These are phyloP conservation scores for Dynastes tityus DNA, from an alignment of 2,888 invertebrate species.

Conservation along the genomic window DNA sequence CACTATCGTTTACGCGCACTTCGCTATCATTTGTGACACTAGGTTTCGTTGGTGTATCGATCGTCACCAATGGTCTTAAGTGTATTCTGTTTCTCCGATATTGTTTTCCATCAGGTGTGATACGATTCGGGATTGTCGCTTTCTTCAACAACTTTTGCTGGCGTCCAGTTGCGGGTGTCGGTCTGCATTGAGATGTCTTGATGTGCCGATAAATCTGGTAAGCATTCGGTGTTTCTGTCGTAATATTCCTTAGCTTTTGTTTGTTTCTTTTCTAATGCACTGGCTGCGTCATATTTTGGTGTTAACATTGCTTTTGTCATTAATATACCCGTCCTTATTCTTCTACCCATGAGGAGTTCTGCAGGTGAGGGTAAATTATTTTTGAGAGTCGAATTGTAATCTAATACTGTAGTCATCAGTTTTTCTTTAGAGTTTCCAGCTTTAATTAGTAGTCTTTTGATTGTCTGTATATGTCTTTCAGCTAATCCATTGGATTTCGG, in stretches of 20 bases:
- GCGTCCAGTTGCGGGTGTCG: conserved; percentile 5
- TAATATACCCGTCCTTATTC: background rate
- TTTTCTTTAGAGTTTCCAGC: background rate
- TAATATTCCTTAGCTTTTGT: background rate
- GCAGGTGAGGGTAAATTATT: background rate
- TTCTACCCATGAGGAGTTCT: background rate
- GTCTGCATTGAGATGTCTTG: background rate
- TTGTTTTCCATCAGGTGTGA: background rate
- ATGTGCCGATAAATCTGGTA: background rate
- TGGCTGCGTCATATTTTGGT: background rate
- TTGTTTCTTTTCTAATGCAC: background rate
- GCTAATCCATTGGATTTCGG: background rate
- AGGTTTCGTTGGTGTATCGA: background rate
- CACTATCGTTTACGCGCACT: background rate
- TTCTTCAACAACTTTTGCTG: background rate
- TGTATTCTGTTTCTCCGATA: background rate
- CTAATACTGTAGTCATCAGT: background rate
- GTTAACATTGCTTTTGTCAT: too few relatives aligned
- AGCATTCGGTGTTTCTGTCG: background rate
- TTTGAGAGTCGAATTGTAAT: background rate
- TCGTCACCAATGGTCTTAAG: background rate
- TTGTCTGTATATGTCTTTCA: background rate
- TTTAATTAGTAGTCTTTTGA: conserved; percentile 2
- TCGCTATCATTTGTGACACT: background rate
- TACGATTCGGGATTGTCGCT: background rate